Percentiles rank a stretch among this genome's conserved stretches.
Conservation (phyloP, 2,888 invertebrate species). For the Cancer borealis region DNA sequence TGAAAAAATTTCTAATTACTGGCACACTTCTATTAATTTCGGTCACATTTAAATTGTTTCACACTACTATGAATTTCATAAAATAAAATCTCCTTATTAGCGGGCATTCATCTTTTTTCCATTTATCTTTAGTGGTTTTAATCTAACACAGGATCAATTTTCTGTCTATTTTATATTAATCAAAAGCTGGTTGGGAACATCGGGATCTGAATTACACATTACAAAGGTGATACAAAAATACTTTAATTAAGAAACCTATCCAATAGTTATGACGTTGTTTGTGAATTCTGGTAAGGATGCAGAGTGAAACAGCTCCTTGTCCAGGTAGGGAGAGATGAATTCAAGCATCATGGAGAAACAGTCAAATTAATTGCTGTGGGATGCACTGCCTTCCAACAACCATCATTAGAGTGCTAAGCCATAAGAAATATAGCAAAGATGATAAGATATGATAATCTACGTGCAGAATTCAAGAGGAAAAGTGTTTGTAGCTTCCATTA, state of each 20-base stretch:
- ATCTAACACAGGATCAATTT: neutral
- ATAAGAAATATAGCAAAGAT: too few relatives aligned
- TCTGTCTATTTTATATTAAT: neutral
- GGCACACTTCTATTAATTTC: neutral
- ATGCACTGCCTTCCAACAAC: too few relatives aligned
- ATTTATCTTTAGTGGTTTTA: neutral
- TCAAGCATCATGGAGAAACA: neutral
- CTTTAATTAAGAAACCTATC: neutral
- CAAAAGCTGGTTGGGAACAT: neutral
- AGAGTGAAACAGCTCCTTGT: neutral
- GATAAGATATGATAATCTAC: too few relatives aligned
- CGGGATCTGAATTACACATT: neutral
- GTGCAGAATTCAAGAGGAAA: too few relatives aligned
- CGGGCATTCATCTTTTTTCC: neutral
- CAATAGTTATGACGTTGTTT: neutral
- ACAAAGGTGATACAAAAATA: neutral
- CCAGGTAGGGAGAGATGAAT: neutral
- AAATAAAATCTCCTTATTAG: neutral
- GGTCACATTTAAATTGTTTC: neutral
- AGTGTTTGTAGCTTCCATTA: too few relatives aligned
- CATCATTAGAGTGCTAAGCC: too few relatives aligned
- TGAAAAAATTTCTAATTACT: neutral
- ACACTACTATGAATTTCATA: neutral
- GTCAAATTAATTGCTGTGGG: neutral
- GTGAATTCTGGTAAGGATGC: neutral